Evolutionary conservation across 2,888 invertebrate species (phyloP).

Genomic region (Pandemis corylana): DNA sequence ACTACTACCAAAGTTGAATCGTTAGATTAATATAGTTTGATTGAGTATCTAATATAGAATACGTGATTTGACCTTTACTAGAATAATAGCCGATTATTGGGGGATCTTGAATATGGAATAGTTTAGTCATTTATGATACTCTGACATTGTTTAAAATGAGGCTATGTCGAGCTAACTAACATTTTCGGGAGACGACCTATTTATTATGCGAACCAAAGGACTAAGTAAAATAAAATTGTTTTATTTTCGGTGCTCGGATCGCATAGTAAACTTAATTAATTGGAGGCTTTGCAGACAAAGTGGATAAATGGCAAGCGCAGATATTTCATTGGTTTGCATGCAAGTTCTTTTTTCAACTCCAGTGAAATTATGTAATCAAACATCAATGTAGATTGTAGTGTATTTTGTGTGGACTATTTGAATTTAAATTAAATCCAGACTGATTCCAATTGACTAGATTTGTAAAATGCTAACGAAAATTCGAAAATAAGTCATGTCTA

Average conservation of each 20-base stretch:
- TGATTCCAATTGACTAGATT: background rate
- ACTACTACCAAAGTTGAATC: background rate
- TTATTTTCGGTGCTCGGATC: background rate
- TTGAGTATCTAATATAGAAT: background rate
- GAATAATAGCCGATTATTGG: background rate
- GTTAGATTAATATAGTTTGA: background rate
- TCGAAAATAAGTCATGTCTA: background rate
- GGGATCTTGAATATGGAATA: slow-evolving; percentile 4
- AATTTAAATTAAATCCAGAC: background rate
- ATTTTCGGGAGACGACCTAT: background rate
- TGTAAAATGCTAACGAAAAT: background rate
- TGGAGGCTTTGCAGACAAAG: background rate
- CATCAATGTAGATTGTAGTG: background rate
- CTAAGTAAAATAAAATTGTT: background rate
- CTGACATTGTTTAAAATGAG: background rate
- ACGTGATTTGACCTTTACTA: slow-evolving; percentile 8
- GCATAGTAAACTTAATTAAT: background rate
- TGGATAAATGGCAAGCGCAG: background rate
- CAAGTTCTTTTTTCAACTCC: background rate
- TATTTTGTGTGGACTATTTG: background rate
- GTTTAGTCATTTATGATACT: background rate
- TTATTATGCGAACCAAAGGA: background rate
- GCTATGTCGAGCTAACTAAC: background rate
- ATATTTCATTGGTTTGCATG: background rate
- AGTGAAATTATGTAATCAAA: background rate